A percentile compares a stretch with the other conserved stretches of the same genome.
phyloP scores from a whole-genome alignment of 2,797 vertebrate species.

The Protonibea diacanthus region DNA sequence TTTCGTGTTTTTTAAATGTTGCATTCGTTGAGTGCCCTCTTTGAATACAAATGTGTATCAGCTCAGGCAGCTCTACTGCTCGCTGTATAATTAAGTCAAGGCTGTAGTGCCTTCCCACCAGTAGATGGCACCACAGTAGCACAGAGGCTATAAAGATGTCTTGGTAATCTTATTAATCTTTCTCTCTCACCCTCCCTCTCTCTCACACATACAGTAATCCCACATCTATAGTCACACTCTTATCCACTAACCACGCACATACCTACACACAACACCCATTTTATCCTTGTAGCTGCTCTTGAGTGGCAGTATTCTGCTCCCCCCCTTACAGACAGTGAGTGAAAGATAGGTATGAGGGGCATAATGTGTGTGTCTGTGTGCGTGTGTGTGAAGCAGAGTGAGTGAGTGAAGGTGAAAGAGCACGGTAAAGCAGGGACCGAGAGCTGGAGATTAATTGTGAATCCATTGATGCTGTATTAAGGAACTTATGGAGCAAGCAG shows the following conservation, averaged over 20 bases:
- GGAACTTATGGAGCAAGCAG: slow-evolving; percentile 72
- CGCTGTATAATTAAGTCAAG: slow-evolving; percentile 25
- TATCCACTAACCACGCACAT: slow-evolving; percentile 6
- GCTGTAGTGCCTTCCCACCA: slow-evolving; percentile 57
- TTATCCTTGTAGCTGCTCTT: slow-evolving; percentile 16
- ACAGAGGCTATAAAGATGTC: slow-evolving; percentile 44
- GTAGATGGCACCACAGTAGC: slow-evolving; percentile 81
- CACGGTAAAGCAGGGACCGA: slow-evolving; percentile 34
- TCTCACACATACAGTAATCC: not conserved
- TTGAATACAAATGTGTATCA: slow-evolving; percentile 18
- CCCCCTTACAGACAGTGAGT: slow-evolving; percentile 13
- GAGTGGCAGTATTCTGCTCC: not conserved
- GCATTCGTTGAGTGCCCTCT: not conserved
- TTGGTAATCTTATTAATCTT: slow-evolving; percentile 56
- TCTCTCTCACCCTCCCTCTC: slow-evolving; percentile 1
- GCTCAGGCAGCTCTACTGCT: not conserved
- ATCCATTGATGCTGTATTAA: slow-evolving; percentile 75
- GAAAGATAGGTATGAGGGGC: slow-evolving; percentile 28
- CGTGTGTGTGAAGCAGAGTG: slow-evolving; percentile 9
- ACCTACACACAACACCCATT: slow-evolving; percentile 21
- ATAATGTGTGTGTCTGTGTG: not conserved
- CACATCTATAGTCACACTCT: slow-evolving; percentile 17
- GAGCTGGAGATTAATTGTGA: slow-evolving; percentile 71
- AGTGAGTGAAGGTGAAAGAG: slow-evolving; percentile 54
- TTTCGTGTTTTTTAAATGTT: slow-evolving; percentile 11